Base-by-base conservation (phyloP, 2,797 vertebrate species). In the Onychomys torridus region DNA sequence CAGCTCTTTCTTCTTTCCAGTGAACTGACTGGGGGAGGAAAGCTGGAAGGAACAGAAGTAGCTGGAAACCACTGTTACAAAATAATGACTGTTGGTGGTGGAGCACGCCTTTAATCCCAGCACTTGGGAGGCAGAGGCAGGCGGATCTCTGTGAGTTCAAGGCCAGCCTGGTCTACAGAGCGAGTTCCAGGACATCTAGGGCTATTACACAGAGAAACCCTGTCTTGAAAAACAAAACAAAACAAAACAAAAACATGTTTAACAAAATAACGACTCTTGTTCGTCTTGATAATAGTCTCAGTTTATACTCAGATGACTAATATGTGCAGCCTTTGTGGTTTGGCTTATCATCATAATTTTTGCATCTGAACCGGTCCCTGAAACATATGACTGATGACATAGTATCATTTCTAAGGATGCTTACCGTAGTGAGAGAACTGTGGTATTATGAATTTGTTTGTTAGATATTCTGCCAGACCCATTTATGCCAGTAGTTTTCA, bases 291-390 rank as follows among this genome's bases (percentile, higher is more conserved):
- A 69, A 13, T 55, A 40, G 13, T 84, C 34, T 91, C 21, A 13
- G 21, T 76, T 94, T 90, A 94, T 81, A 93, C 29, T 21, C 85
- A 86, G 10, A 49, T 89, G 94, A 89, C 32, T 43, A 90, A 23
- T 77, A 57, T 49, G 57, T 40, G 49, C 43, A 82, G 91, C 90
- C 76, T 94, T 13, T 6, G 12, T 16, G 52, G 13, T 78, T 78
- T 67, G 21, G 71, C 52, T 92, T 89, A 11, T 55, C 57, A 96
- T 37, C 13, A 19, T 83, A 55, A 46, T 49, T 91, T 97, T 93
- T 63, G 27, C 19, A 77, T 73, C n/a, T 71, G 46, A 79, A 61
- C 32, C 4, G 82, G 25, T 93, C 37, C 83, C 32, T 49, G 59
- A 92, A 96, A 89, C 2, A 40, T 86, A 79, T 34, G 63, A 25